Evolutionary conservation across 2,888 invertebrate genomes (phyloP).

Genomic region (Thera britannica): DNA sequence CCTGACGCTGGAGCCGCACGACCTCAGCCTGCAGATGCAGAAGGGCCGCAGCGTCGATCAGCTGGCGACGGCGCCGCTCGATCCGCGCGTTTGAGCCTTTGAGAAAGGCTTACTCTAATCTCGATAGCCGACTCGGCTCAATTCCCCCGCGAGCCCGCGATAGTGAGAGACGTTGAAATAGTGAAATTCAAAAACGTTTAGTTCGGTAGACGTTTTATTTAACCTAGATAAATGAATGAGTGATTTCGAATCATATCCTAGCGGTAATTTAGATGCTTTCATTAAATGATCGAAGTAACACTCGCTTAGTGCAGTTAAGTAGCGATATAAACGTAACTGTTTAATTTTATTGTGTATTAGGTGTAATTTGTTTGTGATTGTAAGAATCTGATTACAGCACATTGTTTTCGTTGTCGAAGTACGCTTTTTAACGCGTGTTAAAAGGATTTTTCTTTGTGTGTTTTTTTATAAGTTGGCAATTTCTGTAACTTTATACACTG

Average conservation of each 20-base stretch:
- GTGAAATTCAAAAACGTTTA: constrained; percentile 53
- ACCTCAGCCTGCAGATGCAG: constrained; percentile 65
- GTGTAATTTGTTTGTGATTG: constrained; percentile 9
- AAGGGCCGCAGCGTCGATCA: constrained; percentile 79
- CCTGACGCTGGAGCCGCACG: constrained; percentile 74
- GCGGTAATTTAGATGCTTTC: constrained; percentile 65
- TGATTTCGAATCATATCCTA: constrained; percentile 81
- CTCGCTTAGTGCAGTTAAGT: constrained; percentile 42
- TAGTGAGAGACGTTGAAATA: constrained; percentile 43
- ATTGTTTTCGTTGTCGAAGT: constrained; percentile 27
- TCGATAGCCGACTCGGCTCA: constrained; percentile 11
- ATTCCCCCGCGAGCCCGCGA: constrained; percentile 8
- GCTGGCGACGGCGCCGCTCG: constrained; percentile 58
- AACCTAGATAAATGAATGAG: constrained; percentile 62
- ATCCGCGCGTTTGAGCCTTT: constrained; percentile 54
- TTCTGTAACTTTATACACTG: constrained; percentile 33
- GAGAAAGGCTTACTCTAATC: constrained; percentile 8
- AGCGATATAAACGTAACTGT: constrained; percentile 41
- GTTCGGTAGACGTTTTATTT: constrained; percentile 48
- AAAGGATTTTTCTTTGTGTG: constrained; percentile 24
- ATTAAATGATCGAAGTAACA: constrained; percentile 47
- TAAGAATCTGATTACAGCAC: constrained; percentile 21
- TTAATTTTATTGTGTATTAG: constrained; percentile 21
- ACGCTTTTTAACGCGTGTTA: constrained; percentile 34
- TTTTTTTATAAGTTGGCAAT: constrained; percentile 21